Evolutionary conservation across 2,888 invertebrate genomes (phyloP), one percentile per base, ranked within the genome.

Genomic region (Folsomia manolachei): DNA sequence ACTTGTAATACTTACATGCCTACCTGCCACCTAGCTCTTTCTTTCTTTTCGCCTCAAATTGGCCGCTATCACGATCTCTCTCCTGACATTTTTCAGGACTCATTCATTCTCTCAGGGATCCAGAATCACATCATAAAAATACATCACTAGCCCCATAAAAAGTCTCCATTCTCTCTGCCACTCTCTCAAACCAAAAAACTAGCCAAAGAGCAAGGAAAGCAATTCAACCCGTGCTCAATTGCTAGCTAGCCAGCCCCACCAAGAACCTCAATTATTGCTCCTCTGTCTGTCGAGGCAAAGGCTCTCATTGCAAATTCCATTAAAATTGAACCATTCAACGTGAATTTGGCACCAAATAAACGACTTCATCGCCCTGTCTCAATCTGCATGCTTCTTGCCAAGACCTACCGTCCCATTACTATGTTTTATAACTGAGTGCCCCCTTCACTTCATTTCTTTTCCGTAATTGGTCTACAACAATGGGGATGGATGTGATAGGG

Each of bases 41-140:
- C 64, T 64, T 21, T 19, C 53, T 27, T n/a, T 70, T 61, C 73
- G 70, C 74, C 73, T 76, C 74, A 76, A 56, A 76, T 78, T 75
- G 76, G 73, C 68, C 69, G 70, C 70, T 73, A 74, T 73, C 78
- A 76, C 78, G 76, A 76, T 73, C 74, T 53, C 70, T 62, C 27
- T 51, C 52, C 60, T 27, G n/a, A 21, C 60, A 27, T 69, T 25
- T 27, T 69, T 68, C 56, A 56, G 7, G 9, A 9, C 52, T 21
- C 65, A 51, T 66, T 66, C 65, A 66, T 66, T 51, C 19, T 27
- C 21, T 66, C 66, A 19, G 56, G 56, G 56, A 56, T 56, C 56
- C n/a, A 56, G 56, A 56, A 56, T 56, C 56, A 56, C 56, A 56
- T 56, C 56, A 56, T 56, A 56, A 56, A 56, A 56, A 56, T 56